A percentile compares a stretch with the other conserved stretches of the same genome.
These are phyloP conservation scores for Regulus satrapa DNA, from an alignment of 2,113 vertebrate genomes.

Conservation along the genomic window DNA sequence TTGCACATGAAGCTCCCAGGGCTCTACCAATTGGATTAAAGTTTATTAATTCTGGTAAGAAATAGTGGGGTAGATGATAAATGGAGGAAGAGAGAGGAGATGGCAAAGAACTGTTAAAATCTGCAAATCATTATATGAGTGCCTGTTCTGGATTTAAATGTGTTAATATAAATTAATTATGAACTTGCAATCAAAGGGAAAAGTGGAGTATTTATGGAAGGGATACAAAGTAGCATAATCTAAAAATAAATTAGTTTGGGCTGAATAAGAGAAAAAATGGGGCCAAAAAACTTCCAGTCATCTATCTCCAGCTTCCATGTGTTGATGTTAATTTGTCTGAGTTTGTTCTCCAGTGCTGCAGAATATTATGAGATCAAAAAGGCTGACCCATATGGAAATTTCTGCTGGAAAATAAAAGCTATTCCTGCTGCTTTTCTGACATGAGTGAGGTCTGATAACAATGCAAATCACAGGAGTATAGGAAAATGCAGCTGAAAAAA, in stretches of 20 bases:
- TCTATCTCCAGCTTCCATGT: background rate
- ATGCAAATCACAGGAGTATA: background rate
- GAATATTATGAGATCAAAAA: slow-evolving; percentile 21
- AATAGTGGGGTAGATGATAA: background rate
- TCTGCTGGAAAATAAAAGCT: background rate
- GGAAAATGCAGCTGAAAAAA: background rate
- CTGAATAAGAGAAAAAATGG: background rate
- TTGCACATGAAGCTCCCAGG: background rate
- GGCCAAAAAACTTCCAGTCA: background rate
- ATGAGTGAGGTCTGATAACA: background rate
- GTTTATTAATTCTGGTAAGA: background rate
- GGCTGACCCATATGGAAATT: slow-evolving; percentile 22
- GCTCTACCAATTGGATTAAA: background rate
- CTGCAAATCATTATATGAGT: background rate
- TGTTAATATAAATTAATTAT: slow-evolving; percentile 53
- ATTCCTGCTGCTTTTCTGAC: background rate
- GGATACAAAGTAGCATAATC: background rate
- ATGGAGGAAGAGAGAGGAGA: background rate
- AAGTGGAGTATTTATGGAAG: slow-evolving; percentile 18
- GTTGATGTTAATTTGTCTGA: background rate
- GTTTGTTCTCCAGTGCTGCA: slow-evolving; percentile 8
- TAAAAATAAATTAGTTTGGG: slow-evolving; percentile 29
- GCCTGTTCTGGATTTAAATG: slow-evolving; percentile 6
- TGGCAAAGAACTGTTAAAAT: background rate
- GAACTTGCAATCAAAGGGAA: background rate